Base-by-base conservation (phyloP, 2,797 vertebrate species). In the Cirrhinus molitorella region DNA sequence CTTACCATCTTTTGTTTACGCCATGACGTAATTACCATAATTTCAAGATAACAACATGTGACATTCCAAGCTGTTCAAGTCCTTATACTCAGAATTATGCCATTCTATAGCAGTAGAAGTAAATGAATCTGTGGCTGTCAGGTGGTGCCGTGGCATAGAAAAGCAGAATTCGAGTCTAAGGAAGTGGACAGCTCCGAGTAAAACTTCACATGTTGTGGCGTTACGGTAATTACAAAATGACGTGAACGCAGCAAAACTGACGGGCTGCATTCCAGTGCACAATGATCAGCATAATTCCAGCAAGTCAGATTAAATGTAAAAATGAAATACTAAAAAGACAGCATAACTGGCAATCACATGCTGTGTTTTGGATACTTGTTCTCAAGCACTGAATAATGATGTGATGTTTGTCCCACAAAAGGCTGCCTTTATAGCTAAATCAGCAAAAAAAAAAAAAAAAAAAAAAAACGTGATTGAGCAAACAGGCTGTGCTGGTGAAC, bases 291-390 rank as follows among this genome's bases (percentile, higher is more conserved):
- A 73, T 21, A 59, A 61, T 61, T 28, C 6, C 14, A 16, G 14
- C 13, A 16, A 61, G 28, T 37, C 9, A 9, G 31, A 21, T 53
- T 73, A 53, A 34, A 9, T 37, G 6, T 12, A 28, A 34, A 51
- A 73, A 53, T 51, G 37, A 40, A 63, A 34, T 31, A 3, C 51
- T 17, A 23, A 79, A 65, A 34, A 23, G 7, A 66, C 3, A 61
- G 43, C 37, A 43, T n/a, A 65, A 14, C 13, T 47, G 57, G 43
- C 75, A 13, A 66, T 16, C 49, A 70, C 40, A 55, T 34, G 28
- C 53, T 73, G 6, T 17, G 49, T 53, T 81, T 45, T 81, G 17
- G 53, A 47, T n/a, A n/a, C 47, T 66, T 37, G n/a, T 25, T 16
- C 47, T 17, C n/a, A 79, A 49, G 43, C 23, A 31, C 19, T 17